phyloP scores from a whole-genome alignment of 2,113 vertebrate species.

The Labrus mixtus region DNA sequence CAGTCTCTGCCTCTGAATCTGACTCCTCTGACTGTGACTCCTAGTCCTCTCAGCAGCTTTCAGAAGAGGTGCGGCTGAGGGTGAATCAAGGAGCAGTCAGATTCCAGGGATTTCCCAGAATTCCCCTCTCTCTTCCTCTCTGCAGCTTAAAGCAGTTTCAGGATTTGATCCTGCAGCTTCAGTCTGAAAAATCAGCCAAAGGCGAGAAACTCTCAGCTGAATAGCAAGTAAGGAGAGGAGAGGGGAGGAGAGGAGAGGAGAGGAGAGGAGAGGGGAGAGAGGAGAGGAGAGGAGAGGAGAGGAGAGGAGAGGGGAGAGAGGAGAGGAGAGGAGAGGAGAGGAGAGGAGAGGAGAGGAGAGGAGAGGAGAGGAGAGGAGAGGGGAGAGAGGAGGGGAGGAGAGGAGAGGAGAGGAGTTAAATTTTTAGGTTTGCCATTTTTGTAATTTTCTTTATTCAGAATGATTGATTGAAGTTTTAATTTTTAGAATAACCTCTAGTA shows the following conservation, averaged over 20 bases:
- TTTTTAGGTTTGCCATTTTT: no score
- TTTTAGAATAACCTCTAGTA: no score
- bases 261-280: background rate
- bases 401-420: no score
- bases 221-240: constrained; percentile 47
- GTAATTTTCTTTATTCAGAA: no score
- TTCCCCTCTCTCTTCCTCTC: constrained; percentile 39
- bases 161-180: constrained; percentile 54
- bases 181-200: constrained; percentile 39
- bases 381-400: no score
- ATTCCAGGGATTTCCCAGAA: constrained; percentile 46
- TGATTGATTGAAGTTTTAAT: no score
- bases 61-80: constrained; percentile 19
- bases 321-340: no score
- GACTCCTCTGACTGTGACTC: background rate
- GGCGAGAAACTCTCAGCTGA: constrained; percentile 37
- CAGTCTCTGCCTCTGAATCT: background rate
- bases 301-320: no score
- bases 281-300: background rate
- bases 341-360: no score
- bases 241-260: background rate
- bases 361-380: no score
- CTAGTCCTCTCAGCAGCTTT: no score
- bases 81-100: constrained; percentile 28
- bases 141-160: constrained; percentile 51